Evolutionary conservation across 2,888 invertebrate genomes (phyloP), one percentile per base, ranked within the genome.

Genomic region (Sabatieria punctata): DNA sequence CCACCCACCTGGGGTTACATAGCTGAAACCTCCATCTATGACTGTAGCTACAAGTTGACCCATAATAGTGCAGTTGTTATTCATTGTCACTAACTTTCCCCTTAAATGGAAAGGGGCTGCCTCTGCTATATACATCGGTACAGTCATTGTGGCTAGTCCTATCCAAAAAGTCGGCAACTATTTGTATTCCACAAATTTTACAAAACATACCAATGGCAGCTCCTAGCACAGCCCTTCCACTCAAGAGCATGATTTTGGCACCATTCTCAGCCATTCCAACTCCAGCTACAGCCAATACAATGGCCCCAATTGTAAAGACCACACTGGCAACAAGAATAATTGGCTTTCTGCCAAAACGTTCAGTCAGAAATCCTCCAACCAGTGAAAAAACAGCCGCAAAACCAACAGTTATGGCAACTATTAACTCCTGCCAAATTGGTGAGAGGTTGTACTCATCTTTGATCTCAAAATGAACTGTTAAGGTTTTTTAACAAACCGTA

Each of bases 51-150:
- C 48, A 51, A 70, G 66, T 60, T 72, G 71, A 23, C 73, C 73
- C 6, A 65, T 67, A 8, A 72, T 71, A 50, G 73, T 69, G 55
- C 71, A 70, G 23, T 69, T 51, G 41, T 61, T 66, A 54, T 72
- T 71, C 27, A 69, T 49, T 1, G 71, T 69, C 30, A 73, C 70
- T 39, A 73, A 59, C 15, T 63, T 55, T 24, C 73, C 73, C 24
- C 73, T 58, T 15, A 66, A 52, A 33, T 65, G 59, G n/a, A 64
- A 47, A 6, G 71, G 70, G 1, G 72, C 65, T 51, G 67, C 63
- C 55, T 73, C 73, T 22, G 72, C 71, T 41, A 74, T 71, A 57
- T 72, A 73, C 54, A 74, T 65, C 2, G 73, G 72, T 2, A 71
- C 67, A 30, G 68, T 68, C 68, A 69, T 71, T 4, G 72, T 72